Percentiles rank a stretch among this genome's conserved stretches.
phyloP scores from a whole-genome alignment of 1,140 invertebrate species.

The Tetramorium alpestre region DNA sequence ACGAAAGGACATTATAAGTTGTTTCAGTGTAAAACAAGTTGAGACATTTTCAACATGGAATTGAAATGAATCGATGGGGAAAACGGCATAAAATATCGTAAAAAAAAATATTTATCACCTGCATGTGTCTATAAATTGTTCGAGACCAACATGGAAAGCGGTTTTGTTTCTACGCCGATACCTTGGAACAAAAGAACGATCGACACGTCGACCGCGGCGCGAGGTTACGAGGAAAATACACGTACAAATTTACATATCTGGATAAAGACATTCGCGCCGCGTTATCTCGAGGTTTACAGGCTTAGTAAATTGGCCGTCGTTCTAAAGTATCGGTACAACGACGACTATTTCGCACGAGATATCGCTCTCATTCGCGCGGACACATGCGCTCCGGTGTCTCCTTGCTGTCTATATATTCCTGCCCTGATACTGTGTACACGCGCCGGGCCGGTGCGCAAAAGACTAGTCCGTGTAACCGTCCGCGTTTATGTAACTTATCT shows the following conservation, averaged over 20 bases:
- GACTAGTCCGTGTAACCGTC: conserved; percentile 14
- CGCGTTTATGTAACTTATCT: conserved; percentile 69
- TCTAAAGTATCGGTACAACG: not conserved
- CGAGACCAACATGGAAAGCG: not conserved
- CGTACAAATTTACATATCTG: conserved; percentile 7
- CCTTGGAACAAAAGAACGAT: not conserved
- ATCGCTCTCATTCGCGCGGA: conserved; percentile 18
- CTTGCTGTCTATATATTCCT: not conserved
- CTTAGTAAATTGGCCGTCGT: not conserved
- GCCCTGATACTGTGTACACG: conserved; percentile 1
- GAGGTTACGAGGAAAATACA: not conserved
- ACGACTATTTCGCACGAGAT: conserved; percentile 34
- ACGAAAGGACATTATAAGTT: not conserved
- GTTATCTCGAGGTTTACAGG: not conserved
- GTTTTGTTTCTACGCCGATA: not conserved
- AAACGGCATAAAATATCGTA: not conserved
- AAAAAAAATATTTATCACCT: not conserved
- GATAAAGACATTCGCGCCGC: not conserved
- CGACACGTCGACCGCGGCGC: not conserved
- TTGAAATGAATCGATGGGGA: not conserved
- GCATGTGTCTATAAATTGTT: not conserved
- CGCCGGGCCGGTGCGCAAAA: conserved; percentile 35
- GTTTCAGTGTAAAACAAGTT: not conserved
- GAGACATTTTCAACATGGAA: not conserved
- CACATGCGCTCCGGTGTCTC: conserved; percentile 7